Conservation (phyloP, 2,797 vertebrate species). For the Uromys caudimaculatus region DNA sequence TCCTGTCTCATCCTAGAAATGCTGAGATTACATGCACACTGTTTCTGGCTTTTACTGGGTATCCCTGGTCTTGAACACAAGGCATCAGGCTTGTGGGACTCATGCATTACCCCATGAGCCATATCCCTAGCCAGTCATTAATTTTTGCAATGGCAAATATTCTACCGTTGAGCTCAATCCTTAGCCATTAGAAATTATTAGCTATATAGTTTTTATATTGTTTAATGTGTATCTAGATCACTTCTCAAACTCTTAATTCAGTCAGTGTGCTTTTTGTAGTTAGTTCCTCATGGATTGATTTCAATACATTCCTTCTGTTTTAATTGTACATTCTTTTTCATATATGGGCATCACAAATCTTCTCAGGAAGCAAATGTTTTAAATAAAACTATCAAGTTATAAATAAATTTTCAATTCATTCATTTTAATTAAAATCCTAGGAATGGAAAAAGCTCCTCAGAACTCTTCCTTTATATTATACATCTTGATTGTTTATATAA, state of each 20-base stretch:
- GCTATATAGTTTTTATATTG: too few relatives aligned
- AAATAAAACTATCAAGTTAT: conserved; percentile 38
- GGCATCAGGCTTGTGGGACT: too few relatives aligned
- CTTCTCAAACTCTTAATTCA: background rate
- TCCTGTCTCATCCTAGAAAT: too few relatives aligned
- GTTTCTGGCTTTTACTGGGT: too few relatives aligned
- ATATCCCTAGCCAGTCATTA: too few relatives aligned
- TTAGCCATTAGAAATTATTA: too few relatives aligned
- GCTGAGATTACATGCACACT: too few relatives aligned
- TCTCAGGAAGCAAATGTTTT: conserved; percentile 13
- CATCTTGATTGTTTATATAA: conserved; percentile 18
- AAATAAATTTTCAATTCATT: background rate
- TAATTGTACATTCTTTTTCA: background rate
- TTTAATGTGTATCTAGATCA: background rate
- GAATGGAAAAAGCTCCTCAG: background rate
- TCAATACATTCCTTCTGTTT: conserved; percentile 4
- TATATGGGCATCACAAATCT: background rate
- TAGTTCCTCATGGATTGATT: background rate
- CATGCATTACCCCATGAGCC: too few relatives aligned
- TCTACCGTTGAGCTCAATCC: too few relatives aligned
- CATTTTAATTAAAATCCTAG: conserved; percentile 38
- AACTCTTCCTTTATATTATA: background rate
- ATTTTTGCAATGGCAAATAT: too few relatives aligned
- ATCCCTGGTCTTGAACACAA: too few relatives aligned
- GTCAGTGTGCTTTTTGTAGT: background rate